Evolutionary conservation across 2,888 invertebrate species (phyloP), one percentile per base, ranked within the genome.

Genomic region (Orthosia incerta): DNA sequence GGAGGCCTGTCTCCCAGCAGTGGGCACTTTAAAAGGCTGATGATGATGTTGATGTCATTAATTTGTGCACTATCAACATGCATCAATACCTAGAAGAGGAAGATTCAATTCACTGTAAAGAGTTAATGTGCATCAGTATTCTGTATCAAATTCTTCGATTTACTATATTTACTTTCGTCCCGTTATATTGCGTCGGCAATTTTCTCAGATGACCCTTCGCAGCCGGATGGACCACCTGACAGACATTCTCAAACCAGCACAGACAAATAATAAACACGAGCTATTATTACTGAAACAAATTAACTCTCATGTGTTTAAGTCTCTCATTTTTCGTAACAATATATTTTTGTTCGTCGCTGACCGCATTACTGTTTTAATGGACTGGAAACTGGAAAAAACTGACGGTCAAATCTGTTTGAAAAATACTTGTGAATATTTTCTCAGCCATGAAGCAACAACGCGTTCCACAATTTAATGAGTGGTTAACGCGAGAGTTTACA

Each of bases 281-380:
- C 61, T 71, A 75, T 65, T 74, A 64, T 66, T 78, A 78, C 64
- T 61, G 72, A 78, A 82, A 81, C 69, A 85, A 88, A 89, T 87
- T 83, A 85, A 89, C 88, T 86, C 82, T 76, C 87, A 74, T 86
- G 84, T 88, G 89, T 88, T 88, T 86, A 83, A 84, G 85, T 86
- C 83, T 86, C 82, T 85, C 78, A 87, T 91, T 88, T 88, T 87
- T 85, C 82, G 83, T 85, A 79, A 89, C 87, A 87, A 87, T 87
- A 87, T 89, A 89, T 89, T 90, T 92, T 89, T 88, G 86, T 89
- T 86, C 78, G 80, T 81, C 83, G 82, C 82, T 91, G 91, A 88
- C 91, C 92, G 91, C 90, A 87, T 90, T 90, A 84, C 85, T 67
- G 83, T 85, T 87, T 88, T 88, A 90, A 90, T 88, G 86, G 74